phyloP scores from a whole-genome alignment of 2,888 invertebrate genomes.

The Dugesia japonica region DNA sequence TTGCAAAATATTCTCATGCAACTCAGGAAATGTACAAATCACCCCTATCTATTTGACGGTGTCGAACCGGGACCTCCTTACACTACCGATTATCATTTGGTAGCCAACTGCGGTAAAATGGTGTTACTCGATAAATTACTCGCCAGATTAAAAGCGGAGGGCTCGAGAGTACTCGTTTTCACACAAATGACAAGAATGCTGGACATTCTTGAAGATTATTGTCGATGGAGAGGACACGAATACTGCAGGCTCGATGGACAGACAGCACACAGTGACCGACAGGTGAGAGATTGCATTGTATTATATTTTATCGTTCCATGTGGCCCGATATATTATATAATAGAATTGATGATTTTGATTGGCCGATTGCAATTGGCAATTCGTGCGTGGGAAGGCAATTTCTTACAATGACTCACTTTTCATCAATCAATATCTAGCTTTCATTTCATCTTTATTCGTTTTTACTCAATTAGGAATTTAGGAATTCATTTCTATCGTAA shows the following conservation, averaged over 20 bases:
- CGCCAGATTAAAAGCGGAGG: conserved; percentile 69
- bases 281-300: too few species aligned
- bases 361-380: too few species aligned
- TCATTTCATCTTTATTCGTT: too few species aligned
- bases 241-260: conserved; percentile 78
- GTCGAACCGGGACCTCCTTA: conserved; percentile 92
- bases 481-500: too few species aligned
- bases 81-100: conserved; percentile 83
- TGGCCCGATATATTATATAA: too few species aligned
- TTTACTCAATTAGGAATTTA: too few species aligned
- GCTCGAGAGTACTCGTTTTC: conserved; percentile 56
- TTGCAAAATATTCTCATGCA: conserved; percentile 98
- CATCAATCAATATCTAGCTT: too few species aligned
- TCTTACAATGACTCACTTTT: too few species aligned
- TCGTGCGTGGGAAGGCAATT: too few species aligned
- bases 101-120: conserved; percentile 88
- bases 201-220: conserved; percentile 69
- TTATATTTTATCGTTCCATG: too few species aligned
- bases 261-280: conserved; percentile 84
- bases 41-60: conserved; percentile 95
- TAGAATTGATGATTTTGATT: too few species aligned
- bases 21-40: conserved; percentile 86
- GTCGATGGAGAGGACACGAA: conserved; percentile 61
- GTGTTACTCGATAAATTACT: conserved; percentile 81
- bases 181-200: conserved; percentile 55